These are phyloP conservation scores for Orthosia gracilis DNA, from an alignment of 2,888 invertebrate species.

Conservation along the genomic window DNA sequence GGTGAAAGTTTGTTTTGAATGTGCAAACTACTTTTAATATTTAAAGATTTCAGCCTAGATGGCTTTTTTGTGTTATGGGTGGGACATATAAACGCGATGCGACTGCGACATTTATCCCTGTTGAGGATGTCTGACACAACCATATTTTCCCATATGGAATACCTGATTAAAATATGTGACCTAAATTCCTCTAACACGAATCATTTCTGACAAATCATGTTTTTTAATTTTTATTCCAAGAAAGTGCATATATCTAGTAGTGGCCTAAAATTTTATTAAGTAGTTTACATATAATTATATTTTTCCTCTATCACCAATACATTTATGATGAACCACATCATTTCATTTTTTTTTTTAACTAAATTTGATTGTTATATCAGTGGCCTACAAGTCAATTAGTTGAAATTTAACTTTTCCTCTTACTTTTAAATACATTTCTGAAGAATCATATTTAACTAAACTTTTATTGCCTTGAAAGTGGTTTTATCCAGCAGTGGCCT, in stretches of 20 bases:
- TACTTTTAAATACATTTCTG: too few species aligned
- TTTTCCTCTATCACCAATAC: too few species aligned
- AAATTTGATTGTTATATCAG: too few species aligned
- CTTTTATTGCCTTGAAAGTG: too few species aligned
- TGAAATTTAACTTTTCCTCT: too few species aligned
- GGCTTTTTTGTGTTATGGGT: not conserved
- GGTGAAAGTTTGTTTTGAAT: not conserved
- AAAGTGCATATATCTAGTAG: not conserved
- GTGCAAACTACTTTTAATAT: conserved; percentile 6
- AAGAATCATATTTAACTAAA: too few species aligned
- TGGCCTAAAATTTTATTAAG: not conserved
- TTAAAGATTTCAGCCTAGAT: conserved; percentile 1
- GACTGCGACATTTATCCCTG: not conserved
- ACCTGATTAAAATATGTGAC: not conserved
- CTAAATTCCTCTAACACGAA: not conserved
- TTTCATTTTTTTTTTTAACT: too few species aligned
- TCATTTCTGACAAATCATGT: not conserved
- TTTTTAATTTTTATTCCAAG: too few species aligned
- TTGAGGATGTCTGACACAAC: not conserved
- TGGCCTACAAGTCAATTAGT: too few species aligned
- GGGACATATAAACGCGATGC: not conserved
- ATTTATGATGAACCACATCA: too few species aligned
- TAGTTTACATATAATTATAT: too few species aligned
- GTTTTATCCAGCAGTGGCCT: too few species aligned
- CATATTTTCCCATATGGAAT: not conserved